These are phyloP conservation scores for Porites lobata DNA, from an alignment of 92 coral and sea anemone species.

Conservation along the genomic window DNA sequence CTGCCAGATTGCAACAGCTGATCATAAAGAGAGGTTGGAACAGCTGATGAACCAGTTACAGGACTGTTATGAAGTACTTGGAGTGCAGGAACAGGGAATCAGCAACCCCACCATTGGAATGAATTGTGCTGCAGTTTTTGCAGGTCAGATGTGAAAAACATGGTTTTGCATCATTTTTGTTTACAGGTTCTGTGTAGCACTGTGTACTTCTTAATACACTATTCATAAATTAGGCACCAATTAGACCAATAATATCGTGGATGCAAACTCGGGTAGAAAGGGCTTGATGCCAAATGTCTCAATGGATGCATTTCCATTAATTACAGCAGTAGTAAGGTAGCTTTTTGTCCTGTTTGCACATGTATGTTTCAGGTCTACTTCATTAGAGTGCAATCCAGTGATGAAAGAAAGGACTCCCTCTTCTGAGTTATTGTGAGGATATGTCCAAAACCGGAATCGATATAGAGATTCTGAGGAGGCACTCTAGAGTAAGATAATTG, in stretches of 20 bases:
- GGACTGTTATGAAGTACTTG: slow-evolving; percentile 44
- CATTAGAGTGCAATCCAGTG: slow-evolving; percentile 59
- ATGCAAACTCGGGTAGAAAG: too few relatives aligned
- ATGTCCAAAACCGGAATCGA: slow-evolving; percentile 86
- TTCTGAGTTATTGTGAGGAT: slow-evolving; percentile 75
- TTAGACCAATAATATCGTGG: too few relatives aligned
- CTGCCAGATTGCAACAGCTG: slow-evolving; percentile 82
- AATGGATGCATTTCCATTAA: too few relatives aligned
- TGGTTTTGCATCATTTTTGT: background rate
- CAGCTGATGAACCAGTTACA: slow-evolving; percentile 71
- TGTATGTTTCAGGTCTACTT: background rate
- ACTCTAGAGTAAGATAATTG: background rate
- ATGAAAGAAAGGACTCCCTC: slow-evolving; percentile 96
- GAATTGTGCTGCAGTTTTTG: slow-evolving; percentile 72
- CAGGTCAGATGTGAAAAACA: slow-evolving; percentile 54
- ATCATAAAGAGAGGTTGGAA: slow-evolving; percentile 56
- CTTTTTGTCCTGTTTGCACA: too few relatives aligned
- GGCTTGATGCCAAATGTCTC: too few relatives aligned
- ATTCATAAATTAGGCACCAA: too few relatives aligned
- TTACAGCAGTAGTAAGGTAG: too few relatives aligned
- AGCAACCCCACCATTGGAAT: slow-evolving; percentile 51
- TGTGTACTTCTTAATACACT: background rate
- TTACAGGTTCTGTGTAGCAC: background rate
- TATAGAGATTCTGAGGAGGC: slow-evolving; percentile 85
- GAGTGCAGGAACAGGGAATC: slow-evolving; percentile 40